Evolutionary conservation across 2,113 vertebrate genomes (phyloP), one percentile per base, ranked within the genome.

Genomic region (Ctenomys sociabilis): DNA sequence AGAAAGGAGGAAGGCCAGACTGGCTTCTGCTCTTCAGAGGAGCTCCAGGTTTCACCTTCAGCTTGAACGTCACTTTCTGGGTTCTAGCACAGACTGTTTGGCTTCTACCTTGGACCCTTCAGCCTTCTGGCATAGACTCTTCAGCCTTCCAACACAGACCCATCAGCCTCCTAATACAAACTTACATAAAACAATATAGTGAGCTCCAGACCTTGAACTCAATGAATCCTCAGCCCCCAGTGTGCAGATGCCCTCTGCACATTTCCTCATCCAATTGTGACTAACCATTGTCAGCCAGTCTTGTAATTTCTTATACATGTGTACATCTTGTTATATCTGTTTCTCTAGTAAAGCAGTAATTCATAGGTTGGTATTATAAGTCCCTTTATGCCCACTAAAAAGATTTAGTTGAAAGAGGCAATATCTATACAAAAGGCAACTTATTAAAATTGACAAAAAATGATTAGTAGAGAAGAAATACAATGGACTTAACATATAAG

Each of bases 391-490:
- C 30, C 2, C 32, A 28, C 45, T n/a, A 5, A 28, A 95, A 86
- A 85, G 87, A 68, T 84, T 83, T 84, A 78, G 21, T n/a, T 84
- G 24, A 63, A 87, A 91, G 22, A 59, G 72, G 81, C 5, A 92
- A 80, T 72, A 16, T 2, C 35, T 64, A 28, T 68, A 49, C 11
- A 77, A 83, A 73, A 43, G 28, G 28, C 30, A 95, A 72, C 22
- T 91, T 81, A 72, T 64, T 64, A 72, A 90, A 90, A 90, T 7
- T 70, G 28, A 83, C 35, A 86, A 49, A 90, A 95, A 89, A 57
- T 92, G 5, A 43, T 83, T 86, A 35, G 21, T 45, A 77, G 9
- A 63, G 75, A 6, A 43, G 30, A 80, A 73, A 17, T 77, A 28
- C 11, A 88, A 88, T 54, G 35, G 28, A 43, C n/a, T 68, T 95